These are phyloP conservation scores for Alethe diademata DNA, from an alignment of 2,113 vertebrate genomes.

Conservation along the genomic window DNA sequence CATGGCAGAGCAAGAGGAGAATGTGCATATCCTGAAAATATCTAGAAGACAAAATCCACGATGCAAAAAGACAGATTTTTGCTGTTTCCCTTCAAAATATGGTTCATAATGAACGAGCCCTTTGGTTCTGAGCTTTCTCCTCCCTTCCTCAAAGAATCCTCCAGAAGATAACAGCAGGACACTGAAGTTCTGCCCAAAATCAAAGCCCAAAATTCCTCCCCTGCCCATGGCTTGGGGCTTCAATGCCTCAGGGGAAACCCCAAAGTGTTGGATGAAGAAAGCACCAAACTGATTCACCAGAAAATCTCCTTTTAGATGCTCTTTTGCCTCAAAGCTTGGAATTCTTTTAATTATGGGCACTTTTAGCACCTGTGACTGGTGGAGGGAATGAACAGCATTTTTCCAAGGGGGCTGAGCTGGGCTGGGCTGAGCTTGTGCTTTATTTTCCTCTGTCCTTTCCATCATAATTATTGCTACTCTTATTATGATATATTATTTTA, in stretches of 20 bases:
- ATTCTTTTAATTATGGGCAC: not conserved
- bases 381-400: not conserved
- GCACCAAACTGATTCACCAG: not conserved
- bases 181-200: not conserved
- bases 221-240: not conserved
- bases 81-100: not conserved
- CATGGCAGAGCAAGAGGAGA: not conserved
- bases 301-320: not conserved
- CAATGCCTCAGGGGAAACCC: not conserved
- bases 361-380: not conserved
- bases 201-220: not conserved
- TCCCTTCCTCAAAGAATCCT: not conserved
- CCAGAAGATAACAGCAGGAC: not conserved
- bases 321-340: not conserved
- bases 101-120: not conserved
- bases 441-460: not conserved
- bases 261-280: fast-evolving
- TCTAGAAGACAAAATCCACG: not conserved
- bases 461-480: not conserved
- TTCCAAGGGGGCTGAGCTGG: not conserved
- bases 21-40: not conserved
- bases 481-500: not conserved
- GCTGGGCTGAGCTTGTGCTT: not conserved
- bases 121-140: not conserved
- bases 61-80: not conserved